Conservation (phyloP, 2,113 vertebrate genomes). For the Oenanthe melanoleuca region DNA sequence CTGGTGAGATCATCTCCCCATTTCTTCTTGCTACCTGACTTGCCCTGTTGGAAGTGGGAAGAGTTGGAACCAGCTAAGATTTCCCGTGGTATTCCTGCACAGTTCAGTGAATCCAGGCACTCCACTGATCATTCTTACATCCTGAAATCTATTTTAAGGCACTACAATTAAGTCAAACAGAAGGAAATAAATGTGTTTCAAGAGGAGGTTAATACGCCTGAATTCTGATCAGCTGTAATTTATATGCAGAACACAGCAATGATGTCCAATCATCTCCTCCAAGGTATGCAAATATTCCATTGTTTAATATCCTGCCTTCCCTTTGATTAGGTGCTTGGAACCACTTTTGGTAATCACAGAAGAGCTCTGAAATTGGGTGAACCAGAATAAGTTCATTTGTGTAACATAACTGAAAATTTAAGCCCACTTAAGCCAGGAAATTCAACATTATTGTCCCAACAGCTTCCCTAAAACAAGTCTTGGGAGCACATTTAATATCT, state of each 20-base stretch:
- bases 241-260: neutral
- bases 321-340: constrained; percentile 31
- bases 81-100: neutral
- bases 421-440: constrained; percentile 3
- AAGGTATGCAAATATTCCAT: constrained; percentile 32
- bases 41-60: neutral
- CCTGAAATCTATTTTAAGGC: constrained; percentile 11
- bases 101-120: neutral
- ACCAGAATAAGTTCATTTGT: constrained; percentile 19
- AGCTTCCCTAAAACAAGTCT: neutral
- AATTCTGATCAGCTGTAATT: constrained; percentile 6
- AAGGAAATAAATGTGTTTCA: constrained; percentile 1
- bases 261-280: constrained; percentile 6
- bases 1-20: neutral
- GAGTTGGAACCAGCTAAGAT: neutral
- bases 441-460: constrained; percentile 14
- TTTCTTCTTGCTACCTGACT: neutral
- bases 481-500: neutral
- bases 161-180: neutral
- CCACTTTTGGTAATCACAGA: constrained; percentile 25
- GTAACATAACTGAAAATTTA: neutral
- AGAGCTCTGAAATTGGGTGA: constrained; percentile 6
- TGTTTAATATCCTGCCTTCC: neutral
- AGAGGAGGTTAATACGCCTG: constrained; percentile 22
- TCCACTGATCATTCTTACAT: neutral